A percentile compares a stretch with the other conserved stretches of the same genome.
phyloP scores from a whole-genome alignment of 2,888 invertebrate species.

The Ferdinandea cuprea region DNA sequence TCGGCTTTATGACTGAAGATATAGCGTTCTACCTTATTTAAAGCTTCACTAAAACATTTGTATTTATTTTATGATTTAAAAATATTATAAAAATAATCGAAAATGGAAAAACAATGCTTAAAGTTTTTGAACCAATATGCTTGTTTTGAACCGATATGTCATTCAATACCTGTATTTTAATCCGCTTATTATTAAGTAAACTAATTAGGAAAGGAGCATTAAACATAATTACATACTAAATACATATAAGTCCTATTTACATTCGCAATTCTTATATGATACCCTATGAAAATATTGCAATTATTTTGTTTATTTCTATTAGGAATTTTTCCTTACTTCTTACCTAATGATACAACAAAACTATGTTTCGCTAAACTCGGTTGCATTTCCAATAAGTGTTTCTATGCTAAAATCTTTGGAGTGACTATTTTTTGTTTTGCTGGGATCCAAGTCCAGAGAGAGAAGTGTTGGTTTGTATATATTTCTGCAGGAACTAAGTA shows the following conservation, averaged over 20 bases:
- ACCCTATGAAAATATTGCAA: slow-evolving; percentile 71
- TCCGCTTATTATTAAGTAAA: slow-evolving; percentile 35
- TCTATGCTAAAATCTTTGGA: slow-evolving; percentile 83
- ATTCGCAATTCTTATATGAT: slow-evolving; percentile 53
- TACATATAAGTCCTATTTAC: slow-evolving; percentile 45
- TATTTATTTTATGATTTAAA: no score
- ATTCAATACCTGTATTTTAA: slow-evolving; percentile 39
- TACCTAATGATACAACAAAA: slow-evolving; percentile 43
- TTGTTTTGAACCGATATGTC: background rate
- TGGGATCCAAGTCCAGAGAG: slow-evolving; percentile 78
- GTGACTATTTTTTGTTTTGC: slow-evolving; percentile 79
- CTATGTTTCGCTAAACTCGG: slow-evolving; percentile 78
- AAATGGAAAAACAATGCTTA: no score
- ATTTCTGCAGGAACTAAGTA: slow-evolving; percentile 62
- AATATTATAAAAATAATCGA: no score
- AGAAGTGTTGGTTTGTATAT: slow-evolving; percentile 77
- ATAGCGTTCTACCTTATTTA: no score
- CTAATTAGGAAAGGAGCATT: slow-evolving; percentile 57
- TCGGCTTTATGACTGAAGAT: no score
- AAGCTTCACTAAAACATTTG: no score
- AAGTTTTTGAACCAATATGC: no score
- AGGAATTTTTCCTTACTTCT: slow-evolving; percentile 29
- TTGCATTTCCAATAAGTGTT: slow-evolving; percentile 81
- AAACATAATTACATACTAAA: slow-evolving; percentile 58
- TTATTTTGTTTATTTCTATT: slow-evolving; percentile 18